phyloP scores from a whole-genome alignment of 2,113 vertebrate species.

The Xiphophorus couchianus region DNA sequence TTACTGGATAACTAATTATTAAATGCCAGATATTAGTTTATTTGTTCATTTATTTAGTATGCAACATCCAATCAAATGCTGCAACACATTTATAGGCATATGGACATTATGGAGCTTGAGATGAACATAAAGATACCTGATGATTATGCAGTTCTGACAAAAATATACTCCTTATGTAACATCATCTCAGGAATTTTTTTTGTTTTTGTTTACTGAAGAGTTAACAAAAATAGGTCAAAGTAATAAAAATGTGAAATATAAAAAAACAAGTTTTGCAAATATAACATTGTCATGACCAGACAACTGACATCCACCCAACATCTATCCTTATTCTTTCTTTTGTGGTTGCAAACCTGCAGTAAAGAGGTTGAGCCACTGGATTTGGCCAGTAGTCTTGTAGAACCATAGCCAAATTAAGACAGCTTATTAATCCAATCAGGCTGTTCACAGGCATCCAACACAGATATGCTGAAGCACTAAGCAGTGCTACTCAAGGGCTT shows the following conservation, averaged over 20 bases:
- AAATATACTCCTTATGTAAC: neutral
- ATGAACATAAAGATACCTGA: too few relatives aligned
- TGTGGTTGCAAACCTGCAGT: constrained; percentile 29
- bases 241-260: constrained; percentile 5
- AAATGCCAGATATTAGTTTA: too few relatives aligned
- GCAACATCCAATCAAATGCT: too few relatives aligned
- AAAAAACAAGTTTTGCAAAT: constrained; percentile 5
- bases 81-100: too few relatives aligned
- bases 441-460: constrained; percentile 72
- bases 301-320: constrained; percentile 15
- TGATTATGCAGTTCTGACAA: too few relatives aligned
- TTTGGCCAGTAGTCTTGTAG: constrained; percentile 48
- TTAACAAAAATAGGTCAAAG: neutral
- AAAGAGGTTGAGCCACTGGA: constrained; percentile 55
- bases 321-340: neutral
- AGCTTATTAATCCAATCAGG: constrained; percentile 77
- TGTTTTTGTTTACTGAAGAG: neutral
- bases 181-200: neutral
- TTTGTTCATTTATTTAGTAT: too few relatives aligned
- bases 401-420: constrained; percentile 70
- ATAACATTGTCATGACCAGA: constrained; percentile 30
- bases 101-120: too few relatives aligned
- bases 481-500: constrained; percentile 75
- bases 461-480: constrained; percentile 69
- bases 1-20: too few relatives aligned